A percentile compares a stretch with the other conserved stretches of the same genome.
phyloP scores from a whole-genome alignment of 2,797 vertebrate genomes.

The Otolemur crassicaudatus region DNA sequence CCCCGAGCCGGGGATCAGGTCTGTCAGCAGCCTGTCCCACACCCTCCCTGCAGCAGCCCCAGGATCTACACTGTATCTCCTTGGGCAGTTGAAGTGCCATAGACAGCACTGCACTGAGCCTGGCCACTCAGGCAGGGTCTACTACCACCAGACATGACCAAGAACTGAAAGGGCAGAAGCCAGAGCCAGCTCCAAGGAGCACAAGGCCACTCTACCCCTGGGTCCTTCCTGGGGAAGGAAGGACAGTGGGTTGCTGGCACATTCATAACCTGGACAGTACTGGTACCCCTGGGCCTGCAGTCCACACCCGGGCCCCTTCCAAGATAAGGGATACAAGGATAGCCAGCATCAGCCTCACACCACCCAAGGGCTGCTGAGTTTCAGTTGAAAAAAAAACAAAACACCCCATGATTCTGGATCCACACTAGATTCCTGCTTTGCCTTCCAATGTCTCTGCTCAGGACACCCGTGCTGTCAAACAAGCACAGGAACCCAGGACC shows the following conservation, averaged over 20 bases:
- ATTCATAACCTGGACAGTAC: background rate
- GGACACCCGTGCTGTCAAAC: background rate
- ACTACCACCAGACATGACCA: rapidly evolving
- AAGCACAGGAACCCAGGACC: background rate
- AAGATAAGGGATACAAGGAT: background rate
- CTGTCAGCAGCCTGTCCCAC: background rate
- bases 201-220: background rate
- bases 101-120: background rate
- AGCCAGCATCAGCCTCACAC: rapidly evolving
- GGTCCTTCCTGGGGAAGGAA: background rate
- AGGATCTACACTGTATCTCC: rapidly evolving
- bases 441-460: background rate
- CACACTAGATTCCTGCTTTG: too few species aligned
- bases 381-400: background rate
- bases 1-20: background rate
- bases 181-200: background rate
- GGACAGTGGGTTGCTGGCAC: rapidly evolving
- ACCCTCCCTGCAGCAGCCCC: too few species aligned
- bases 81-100: rapidly evolving
- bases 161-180: background rate
- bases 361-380: background rate
- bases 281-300: too few species aligned
- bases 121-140: background rate
- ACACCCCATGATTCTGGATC: background rate
- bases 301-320: background rate